These are phyloP conservation scores for Drosophila falleni DNA, from an alignment of 2,888 invertebrate species.

Conservation along the genomic window DNA sequence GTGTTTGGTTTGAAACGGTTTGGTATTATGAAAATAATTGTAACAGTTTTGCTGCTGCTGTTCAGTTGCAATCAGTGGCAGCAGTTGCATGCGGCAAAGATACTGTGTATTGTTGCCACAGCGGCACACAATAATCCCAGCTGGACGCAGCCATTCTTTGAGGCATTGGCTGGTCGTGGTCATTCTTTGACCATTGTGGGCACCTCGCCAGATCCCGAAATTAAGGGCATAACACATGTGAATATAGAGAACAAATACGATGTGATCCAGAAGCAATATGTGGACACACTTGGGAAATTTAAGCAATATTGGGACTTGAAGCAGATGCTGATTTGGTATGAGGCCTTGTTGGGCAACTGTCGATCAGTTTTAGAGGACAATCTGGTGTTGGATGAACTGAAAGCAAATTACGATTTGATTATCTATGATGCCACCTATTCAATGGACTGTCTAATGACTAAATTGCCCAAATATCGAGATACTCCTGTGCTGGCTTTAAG, in stretches of 20 bases:
- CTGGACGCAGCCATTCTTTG: constrained; percentile 60
- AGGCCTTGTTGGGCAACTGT: constrained; percentile 59
- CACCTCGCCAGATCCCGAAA: constrained; percentile 4
- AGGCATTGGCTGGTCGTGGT: constrained; percentile 52
- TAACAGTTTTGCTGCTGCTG: constrained; percentile 24
- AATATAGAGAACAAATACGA: constrained; percentile 47
- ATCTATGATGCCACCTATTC: constrained; percentile 60
- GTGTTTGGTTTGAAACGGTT: neutral
- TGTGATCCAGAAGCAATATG: constrained; percentile 53
- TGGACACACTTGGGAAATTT: constrained; percentile 11
- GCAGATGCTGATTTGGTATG: constrained; percentile 69
- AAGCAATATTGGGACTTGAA: constrained; percentile 27
- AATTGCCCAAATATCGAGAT: neutral
- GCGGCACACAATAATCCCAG: constrained; percentile 59
- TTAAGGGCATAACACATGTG: constrained; percentile 22
- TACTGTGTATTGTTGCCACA: constrained; percentile 60
- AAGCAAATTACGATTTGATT: constrained; percentile 50
- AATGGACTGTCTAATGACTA: constrained; percentile 46
- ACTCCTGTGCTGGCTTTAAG: constrained; percentile 62
- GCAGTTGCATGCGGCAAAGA: constrained; percentile 48
- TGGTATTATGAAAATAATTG: constrained; percentile 36
- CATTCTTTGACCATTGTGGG: constrained; percentile 55
- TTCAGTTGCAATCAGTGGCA: constrained; percentile 29
- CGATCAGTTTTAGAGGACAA: constrained; percentile 17
- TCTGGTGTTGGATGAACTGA: neutral